Base-by-base conservation (phyloP, 2,797 vertebrate genomes). In the Gymnoscopelus braueri region DNA sequence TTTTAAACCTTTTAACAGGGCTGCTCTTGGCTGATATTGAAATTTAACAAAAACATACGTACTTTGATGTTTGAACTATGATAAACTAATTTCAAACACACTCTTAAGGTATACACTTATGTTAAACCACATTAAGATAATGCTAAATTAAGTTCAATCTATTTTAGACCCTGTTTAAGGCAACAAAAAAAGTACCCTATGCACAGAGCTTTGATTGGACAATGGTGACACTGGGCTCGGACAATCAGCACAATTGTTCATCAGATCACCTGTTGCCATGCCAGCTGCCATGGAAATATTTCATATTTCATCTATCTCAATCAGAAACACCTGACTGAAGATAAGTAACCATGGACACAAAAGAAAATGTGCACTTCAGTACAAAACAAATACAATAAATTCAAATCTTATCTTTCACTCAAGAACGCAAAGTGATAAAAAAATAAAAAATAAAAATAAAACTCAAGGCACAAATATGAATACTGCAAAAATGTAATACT, bases 391-490 rank as follows among this genome's bases (percentile, higher is more conserved):
- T 61, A 51, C 32, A 82, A 71, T 55, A 78, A 84, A 78, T 72
- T 35, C 65, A 69, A 60, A 71, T 66, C 70, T 83, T 80, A 89
- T 81, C 74, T 85, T 77, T 83, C 84, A 75, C 82, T 58, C 78
- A 73, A 72, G n/a, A 83, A 84, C 77, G 70, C 54, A 67, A 80
- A 80, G 48, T 82, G 54, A 65, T 44, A 69, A 78, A 77, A 66
- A 19, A 47, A 51, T 47, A 5, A 26, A 26, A 66, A 63, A 72
- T 26, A 73, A 55, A 79, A 67, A 82, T 69, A 74, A 24, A 87
- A 89, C 69, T 84, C 85, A 91, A 93, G 92, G 91, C 93, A 93
- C 92, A 90, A 89, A 89, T 81, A 92, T 89, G 84, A 93, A 92
- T 90, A 92, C 91, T 91, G 91, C 88, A 87, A 88, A 72, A 86